phyloP scores from a whole-genome alignment of 2,797 vertebrate genomes.

The Clarias platycephalus region DNA sequence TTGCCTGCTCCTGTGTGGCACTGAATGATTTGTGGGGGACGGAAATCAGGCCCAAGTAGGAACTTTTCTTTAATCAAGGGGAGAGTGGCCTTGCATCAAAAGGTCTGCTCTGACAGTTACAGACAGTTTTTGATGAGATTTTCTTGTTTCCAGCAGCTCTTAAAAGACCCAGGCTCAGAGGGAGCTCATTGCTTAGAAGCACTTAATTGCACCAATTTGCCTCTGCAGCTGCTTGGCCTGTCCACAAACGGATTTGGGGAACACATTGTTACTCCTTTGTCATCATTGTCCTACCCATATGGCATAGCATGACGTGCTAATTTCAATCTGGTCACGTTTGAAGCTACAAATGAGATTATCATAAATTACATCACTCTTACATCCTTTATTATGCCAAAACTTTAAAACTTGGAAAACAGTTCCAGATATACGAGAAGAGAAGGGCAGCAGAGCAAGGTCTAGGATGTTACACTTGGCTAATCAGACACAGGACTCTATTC shows the following conservation, averaged over 20 bases:
- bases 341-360: conserved; percentile 39
- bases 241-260: conserved; percentile 60
- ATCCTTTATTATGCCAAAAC: conserved; percentile 8
- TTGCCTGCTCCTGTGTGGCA: conserved; percentile 66
- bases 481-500: conserved; percentile 63
- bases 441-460: not conserved
- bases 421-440: conserved; percentile 6
- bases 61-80: conserved; percentile 77
- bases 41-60: conserved; percentile 56
- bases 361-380: conserved; percentile 16
- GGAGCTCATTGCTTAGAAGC: conserved; percentile 65
- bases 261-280: conserved; percentile 51
- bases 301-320: conserved; percentile 24
- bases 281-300: conserved; percentile 31
- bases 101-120: conserved; percentile 71
- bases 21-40: conserved; percentile 42
- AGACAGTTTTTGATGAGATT: conserved; percentile 65
- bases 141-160: conserved; percentile 69
- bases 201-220: conserved; percentile 67
- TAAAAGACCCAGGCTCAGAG: conserved; percentile 44
- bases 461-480: conserved; percentile 66
- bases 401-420: not conserved
- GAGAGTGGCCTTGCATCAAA: conserved; percentile 71
- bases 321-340: conserved; percentile 37
- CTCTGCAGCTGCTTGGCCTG: conserved; percentile 65